These are phyloP conservation scores for Diuraphis noxia DNA, from an alignment of 1,140 invertebrate species.

Conservation along the genomic window DNA sequence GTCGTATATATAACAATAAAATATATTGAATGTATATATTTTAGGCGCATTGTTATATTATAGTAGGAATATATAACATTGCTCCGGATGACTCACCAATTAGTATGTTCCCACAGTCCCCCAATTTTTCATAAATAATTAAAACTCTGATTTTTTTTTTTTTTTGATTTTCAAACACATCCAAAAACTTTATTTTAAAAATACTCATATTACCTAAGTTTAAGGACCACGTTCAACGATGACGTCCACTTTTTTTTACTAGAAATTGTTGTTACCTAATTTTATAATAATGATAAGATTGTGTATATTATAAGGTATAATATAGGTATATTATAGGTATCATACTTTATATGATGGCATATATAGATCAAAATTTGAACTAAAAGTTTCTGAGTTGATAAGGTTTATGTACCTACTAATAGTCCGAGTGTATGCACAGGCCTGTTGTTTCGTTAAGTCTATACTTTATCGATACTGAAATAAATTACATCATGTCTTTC, in stretches of 20 bases:
- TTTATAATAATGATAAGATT: neutral
- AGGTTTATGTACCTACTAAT: neutral
- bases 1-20: no score
- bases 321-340: no score
- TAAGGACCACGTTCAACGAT: neutral
- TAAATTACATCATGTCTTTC: neutral
- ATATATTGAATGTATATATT: no score
- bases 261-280: no score
- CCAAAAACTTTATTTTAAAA: neutral
- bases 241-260: neutral
- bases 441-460: neutral
- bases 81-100: neutral
- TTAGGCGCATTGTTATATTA: no score
- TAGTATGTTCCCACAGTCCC: neutral
- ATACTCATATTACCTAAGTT: neutral
- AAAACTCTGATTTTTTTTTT: neutral
- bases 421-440: neutral
- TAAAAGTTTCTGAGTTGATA: neutral
- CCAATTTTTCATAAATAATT: neutral
- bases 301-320: no score
- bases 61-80: neutral
- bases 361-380: neutral
- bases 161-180: neutral
- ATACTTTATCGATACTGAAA: neutral
- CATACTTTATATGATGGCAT: no score